Evolutionary conservation across 92 coral and sea anemone genomes (phyloP).

Genomic region (Epizoanthus rinbou): DNA sequence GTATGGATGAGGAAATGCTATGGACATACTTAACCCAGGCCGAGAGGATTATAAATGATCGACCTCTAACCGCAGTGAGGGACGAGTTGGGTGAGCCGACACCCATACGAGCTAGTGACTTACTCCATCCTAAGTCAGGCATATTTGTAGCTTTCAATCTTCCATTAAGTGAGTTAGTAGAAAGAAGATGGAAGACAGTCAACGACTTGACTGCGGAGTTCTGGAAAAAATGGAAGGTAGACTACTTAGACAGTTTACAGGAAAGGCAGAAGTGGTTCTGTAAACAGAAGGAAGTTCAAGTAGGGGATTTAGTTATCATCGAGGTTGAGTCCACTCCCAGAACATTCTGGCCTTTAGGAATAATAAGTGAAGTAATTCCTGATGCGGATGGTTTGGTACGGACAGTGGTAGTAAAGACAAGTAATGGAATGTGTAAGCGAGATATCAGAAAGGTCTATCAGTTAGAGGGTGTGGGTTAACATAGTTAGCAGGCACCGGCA

Average conservation of each 20-base stretch:
- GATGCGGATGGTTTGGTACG: slow-evolving; percentile 32
- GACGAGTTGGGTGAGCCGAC: neutral
- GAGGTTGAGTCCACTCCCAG: slow-evolving; percentile 32
- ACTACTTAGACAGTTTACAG: slow-evolving; percentile 36
- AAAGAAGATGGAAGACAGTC: neutral
- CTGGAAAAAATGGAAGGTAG: slow-evolving; percentile 31
- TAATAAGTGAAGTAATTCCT: slow-evolving; percentile 7
- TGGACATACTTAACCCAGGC: too few species aligned
- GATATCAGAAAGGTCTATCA: slow-evolving; percentile 25
- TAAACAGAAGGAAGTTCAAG: slow-evolving; percentile 3
- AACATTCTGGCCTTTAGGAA: slow-evolving; percentile 37
- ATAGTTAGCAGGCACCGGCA: too few species aligned
- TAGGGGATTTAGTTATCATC: slow-evolving; percentile 31
- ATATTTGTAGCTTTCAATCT: neutral
- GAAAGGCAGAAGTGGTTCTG: slow-evolving; percentile 35
- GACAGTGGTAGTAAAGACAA: slow-evolving; percentile 14
- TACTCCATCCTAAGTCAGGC: neutral
- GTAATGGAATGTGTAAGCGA: neutral
- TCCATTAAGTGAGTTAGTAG: neutral
- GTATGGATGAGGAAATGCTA: too few species aligned
- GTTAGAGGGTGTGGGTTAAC: too few species aligned
- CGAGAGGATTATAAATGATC: too few species aligned
- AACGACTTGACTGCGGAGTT: too few species aligned
- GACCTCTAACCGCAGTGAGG: neutral
- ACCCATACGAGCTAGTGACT: slow-evolving; percentile 7